Evolutionary conservation across 2,888 invertebrate genomes (phyloP).

Genomic region (Platerodrilus igneus): DNA sequence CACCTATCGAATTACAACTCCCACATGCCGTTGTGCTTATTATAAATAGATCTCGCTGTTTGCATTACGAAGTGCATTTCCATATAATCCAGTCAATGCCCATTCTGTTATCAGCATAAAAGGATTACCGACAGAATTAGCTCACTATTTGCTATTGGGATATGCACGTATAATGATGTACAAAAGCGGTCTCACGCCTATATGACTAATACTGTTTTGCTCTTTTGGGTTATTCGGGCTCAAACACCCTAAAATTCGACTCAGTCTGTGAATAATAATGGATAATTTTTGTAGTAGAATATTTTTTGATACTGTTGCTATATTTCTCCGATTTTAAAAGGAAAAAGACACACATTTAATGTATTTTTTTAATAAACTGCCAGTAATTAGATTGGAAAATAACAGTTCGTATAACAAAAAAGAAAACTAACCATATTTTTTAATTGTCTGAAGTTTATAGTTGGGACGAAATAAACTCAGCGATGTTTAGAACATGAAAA

Average conservation of each 20-base stretch:
- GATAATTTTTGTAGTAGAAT: not conserved
- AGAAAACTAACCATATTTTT: no score
- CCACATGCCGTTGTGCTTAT: constrained; percentile 14
- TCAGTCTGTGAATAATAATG: not conserved
- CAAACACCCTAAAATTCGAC: not conserved
- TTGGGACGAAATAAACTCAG: no score
- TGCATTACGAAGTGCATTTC: constrained; percentile 32
- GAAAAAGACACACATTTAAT: no score
- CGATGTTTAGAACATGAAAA: no score
- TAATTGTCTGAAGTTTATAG: no score
- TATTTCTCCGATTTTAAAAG: constrained; percentile 13
- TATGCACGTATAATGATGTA: constrained; percentile 31
- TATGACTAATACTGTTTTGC: constrained; percentile 5
- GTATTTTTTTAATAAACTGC: no score
- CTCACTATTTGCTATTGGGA: constrained; percentile 39
- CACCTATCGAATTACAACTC: constrained; percentile 24
- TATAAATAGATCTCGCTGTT: constrained; percentile 28
- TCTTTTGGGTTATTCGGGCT: no score
- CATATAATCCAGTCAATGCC: constrained; percentile 38
- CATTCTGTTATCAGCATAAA: constrained; percentile 31
- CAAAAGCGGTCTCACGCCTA: constrained; percentile 23
- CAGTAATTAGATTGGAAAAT: no score
- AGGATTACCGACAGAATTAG: constrained; percentile 38
- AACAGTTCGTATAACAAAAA: no score
- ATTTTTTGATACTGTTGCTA: not conserved